Conservation (phyloP, 1,140 invertebrate genomes). For the Pachyrhynchus sulphureomaculatus region DNA sequence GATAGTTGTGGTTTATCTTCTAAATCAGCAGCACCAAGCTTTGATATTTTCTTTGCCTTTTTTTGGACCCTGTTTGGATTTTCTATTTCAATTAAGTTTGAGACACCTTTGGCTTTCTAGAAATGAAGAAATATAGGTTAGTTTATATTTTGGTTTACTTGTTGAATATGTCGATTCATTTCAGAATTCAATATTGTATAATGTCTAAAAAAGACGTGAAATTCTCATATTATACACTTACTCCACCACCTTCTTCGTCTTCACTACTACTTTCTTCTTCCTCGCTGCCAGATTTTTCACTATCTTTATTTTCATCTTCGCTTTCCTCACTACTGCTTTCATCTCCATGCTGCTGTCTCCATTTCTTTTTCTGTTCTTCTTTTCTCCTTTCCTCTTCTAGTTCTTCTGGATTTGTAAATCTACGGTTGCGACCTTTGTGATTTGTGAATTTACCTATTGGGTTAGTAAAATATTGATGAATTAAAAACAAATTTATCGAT, state of each 20-base stretch:
- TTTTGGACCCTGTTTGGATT: constrained; percentile 85
- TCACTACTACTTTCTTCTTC: constrained; percentile 38
- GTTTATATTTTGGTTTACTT: no score
- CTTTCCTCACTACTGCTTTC: constrained; percentile 41
- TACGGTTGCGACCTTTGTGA: constrained; percentile 88
- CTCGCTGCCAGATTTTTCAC: constrained; percentile 45
- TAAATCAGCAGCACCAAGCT: constrained; percentile 61
- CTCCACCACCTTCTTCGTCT: constrained; percentile 30
- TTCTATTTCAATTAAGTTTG: constrained; percentile 38
- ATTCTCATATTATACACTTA: no score
- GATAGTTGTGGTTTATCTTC: constrained; percentile 75
- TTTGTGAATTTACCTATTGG: constrained; percentile 87
- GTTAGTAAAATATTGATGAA: neutral
- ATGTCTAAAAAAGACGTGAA: no score
- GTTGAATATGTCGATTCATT: no score
- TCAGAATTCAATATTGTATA: no score
- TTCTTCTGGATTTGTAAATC: constrained; percentile 93
- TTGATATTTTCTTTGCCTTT: constrained; percentile 83
- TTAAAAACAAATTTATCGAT: neutral
- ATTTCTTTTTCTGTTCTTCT: constrained; percentile 68
- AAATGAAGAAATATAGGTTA: constrained; percentile 4
- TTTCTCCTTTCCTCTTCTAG: constrained; percentile 82
- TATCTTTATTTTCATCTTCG: constrained; percentile 51
- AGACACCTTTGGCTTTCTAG: constrained; percentile 35
- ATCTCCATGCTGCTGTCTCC: constrained; percentile 60